phyloP scores from a whole-genome alignment of 2,113 vertebrate species.

The Paradoxurus hermaphroditus region DNA sequence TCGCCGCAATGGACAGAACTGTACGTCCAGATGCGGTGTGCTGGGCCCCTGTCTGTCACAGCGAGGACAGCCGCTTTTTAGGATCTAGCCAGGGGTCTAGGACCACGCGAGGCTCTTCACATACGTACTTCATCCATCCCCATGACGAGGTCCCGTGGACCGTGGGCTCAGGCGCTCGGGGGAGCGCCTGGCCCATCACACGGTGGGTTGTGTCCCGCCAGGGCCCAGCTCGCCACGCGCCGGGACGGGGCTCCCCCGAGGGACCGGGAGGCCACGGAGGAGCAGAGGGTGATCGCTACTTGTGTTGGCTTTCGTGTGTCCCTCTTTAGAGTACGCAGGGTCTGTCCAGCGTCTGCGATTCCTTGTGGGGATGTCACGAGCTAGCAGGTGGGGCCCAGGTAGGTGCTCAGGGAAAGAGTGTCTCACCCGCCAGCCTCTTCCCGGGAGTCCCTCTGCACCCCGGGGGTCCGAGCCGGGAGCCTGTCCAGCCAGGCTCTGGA shows the following conservation, averaged over 20 bases:
- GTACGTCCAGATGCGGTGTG: background rate
- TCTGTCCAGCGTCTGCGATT: background rate
- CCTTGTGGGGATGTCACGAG: background rate
- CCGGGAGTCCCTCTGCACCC: background rate
- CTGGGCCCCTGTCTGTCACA: background rate
- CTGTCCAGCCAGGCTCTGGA: too few relatives aligned
- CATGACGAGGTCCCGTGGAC: background rate
- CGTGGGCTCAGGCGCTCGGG: too few relatives aligned
- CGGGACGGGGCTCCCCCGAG: background rate
- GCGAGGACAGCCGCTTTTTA: background rate
- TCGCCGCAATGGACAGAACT: background rate
- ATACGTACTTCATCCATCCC: background rate
- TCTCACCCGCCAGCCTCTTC: background rate
- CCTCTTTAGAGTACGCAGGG: background rate
- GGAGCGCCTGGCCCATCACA: background rate
- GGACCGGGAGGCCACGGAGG: background rate
- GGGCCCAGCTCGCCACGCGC: background rate
- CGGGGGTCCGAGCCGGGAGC: background rate
- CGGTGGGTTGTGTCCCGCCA: background rate
- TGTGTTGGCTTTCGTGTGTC: background rate
- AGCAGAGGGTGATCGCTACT: background rate
- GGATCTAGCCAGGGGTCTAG: background rate
- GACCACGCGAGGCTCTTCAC: background rate
- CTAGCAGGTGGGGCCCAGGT: background rate
- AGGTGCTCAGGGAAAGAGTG: background rate